Evolutionary conservation across 1,140 invertebrate species (phyloP).

Genomic region (Vollenhovia emeryi): DNA sequence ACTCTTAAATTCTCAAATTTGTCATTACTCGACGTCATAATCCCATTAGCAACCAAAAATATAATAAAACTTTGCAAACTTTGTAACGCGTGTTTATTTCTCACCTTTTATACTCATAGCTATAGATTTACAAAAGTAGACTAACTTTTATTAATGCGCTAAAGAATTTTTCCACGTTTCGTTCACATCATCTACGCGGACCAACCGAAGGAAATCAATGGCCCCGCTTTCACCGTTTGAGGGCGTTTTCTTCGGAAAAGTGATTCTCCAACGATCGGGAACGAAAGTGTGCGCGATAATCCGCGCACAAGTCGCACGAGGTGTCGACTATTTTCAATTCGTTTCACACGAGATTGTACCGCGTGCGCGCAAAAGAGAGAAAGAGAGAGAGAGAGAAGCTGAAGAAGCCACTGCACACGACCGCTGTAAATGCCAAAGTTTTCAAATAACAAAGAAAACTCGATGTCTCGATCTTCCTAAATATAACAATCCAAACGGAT

Average conservation of each 20-base stretch:
- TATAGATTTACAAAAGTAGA: not conserved
- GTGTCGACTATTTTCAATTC: conserved; percentile 65
- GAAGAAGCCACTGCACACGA: not conserved
- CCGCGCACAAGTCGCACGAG: conserved; percentile 20
- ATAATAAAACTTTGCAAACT: not conserved
- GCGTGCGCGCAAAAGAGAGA: conserved; percentile 7
- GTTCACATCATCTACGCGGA: conserved; percentile 48
- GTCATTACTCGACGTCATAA: not conserved
- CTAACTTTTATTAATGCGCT: conserved; percentile 35
- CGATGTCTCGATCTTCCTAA: not conserved
- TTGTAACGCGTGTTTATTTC: too few relatives aligned
- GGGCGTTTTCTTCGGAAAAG: conserved; percentile 71
- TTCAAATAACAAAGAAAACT: not conserved
- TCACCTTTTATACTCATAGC: not conserved
- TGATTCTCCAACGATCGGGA: conserved; percentile 43
- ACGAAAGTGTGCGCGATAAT: conserved; percentile 61
- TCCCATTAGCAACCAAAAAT: not conserved
- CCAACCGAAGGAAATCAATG: conserved; percentile 55
- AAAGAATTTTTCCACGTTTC: not conserved
- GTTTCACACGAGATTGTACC: conserved; percentile 53
- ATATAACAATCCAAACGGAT: not conserved
- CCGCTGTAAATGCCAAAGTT: not conserved
- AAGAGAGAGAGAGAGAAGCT: not conserved
- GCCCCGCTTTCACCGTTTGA: conserved; percentile 70
- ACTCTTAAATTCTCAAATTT: not conserved